Conservation (phyloP, 2,888 invertebrate species). For the Scaptomyza parva region DNA sequence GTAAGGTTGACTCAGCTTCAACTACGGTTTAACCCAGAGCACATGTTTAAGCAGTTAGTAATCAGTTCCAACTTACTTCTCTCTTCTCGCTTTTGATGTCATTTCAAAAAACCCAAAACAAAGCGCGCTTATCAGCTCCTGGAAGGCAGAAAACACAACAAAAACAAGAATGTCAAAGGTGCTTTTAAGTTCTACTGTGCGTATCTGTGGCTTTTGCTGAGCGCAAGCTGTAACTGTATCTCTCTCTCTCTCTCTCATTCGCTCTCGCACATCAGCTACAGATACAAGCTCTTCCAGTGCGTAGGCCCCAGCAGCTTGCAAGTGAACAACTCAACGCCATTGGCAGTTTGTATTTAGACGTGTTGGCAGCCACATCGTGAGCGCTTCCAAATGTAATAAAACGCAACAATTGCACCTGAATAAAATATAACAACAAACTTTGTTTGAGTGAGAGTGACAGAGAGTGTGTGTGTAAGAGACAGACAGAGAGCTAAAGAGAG, state of each 20-base stretch:
- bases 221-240: constrained; percentile 53
- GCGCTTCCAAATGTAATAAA: constrained; percentile 55
- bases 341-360: constrained; percentile 76
- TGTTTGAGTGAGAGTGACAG: constrained; percentile 21
- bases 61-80: not conserved
- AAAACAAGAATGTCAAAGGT: constrained; percentile 38
- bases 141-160: constrained; percentile 20
- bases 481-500: constrained; percentile 10
- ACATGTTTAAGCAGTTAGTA: constrained; percentile 5
- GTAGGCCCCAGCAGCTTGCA: constrained; percentile 21
- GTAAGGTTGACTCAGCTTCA: constrained; percentile 39
- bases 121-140: constrained; percentile 50
- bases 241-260: no score
- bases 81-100: no score
- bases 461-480: constrained; percentile 5
- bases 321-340: constrained; percentile 28
- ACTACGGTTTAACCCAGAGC: constrained; percentile 24
- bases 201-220: constrained; percentile 37
- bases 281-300: constrained; percentile 61
- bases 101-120: constrained; percentile 4
- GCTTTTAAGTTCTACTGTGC: constrained; percentile 45
- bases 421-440: constrained; percentile 18
- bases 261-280: constrained; percentile 22
- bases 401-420: constrained; percentile 7
- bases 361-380: constrained; percentile 73